These are phyloP conservation scores for Cettia cetti DNA, from an alignment of 2,113 vertebrate species.

Conservation along the genomic window DNA sequence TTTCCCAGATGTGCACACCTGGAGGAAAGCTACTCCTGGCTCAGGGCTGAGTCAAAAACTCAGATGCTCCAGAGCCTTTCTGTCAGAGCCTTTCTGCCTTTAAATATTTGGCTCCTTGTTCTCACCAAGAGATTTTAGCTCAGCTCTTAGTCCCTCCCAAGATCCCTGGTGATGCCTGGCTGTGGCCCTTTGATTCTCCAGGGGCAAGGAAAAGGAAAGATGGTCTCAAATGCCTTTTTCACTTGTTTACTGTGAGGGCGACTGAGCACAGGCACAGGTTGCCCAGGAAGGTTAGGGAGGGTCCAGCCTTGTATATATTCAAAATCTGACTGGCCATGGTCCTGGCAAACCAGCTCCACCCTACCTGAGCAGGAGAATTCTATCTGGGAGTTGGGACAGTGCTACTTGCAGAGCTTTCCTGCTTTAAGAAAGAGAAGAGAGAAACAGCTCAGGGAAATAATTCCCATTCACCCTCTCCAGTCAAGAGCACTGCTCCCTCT, in stretches of 20 bases:
- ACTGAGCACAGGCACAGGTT: background rate
- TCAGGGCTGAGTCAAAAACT: background rate
- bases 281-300: background rate
- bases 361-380: background rate
- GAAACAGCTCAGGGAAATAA: background rate
- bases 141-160: background rate
- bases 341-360: accelerated
- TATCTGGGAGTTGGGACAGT: background rate
- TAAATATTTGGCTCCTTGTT: background rate
- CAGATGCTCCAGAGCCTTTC: background rate
- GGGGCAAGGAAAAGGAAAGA: background rate
- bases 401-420: background rate
- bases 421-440: background rate
- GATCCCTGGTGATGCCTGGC: background rate
- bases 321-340: background rate
- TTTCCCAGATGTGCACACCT: background rate
- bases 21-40: background rate
- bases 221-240: background rate
- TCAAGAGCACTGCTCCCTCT: background rate
- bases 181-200: background rate
- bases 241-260: background rate
- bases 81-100: background rate
- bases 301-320: background rate
- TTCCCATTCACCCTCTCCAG: background rate
- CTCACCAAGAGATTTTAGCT: background rate